Percentiles rank a stretch among this genome's conserved stretches.
Evolutionary conservation across 2,113 vertebrate species (phyloP).

Genomic region (Monarcha castaneiventris): DNA sequence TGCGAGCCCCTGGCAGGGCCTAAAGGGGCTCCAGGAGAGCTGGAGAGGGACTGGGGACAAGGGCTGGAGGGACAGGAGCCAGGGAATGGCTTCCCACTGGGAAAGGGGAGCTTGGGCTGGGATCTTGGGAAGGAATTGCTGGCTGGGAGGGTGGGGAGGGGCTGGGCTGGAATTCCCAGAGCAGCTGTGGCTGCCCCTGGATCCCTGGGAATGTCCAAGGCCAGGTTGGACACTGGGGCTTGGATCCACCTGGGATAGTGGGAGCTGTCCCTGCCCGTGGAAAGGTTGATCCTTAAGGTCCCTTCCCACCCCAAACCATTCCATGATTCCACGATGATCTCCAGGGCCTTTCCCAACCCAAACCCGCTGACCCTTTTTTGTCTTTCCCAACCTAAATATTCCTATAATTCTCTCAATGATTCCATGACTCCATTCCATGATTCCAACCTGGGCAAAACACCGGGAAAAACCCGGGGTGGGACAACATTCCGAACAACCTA

Average conservation of each 20-base stretch:
- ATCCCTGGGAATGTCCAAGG: background rate
- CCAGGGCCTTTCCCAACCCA: background rate
- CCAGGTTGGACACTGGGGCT: background rate
- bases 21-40: background rate
- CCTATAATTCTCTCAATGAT: fast-evolving
- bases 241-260: fast-evolving
- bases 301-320: background rate
- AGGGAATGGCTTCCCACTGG: background rate
- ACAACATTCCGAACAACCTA: background rate
- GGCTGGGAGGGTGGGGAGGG: no score
- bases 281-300: background rate
- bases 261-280: background rate
- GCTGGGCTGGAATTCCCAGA: background rate
- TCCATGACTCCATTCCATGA: fast-evolving
- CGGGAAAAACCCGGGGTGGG: fast-evolving
- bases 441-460: fast-evolving
- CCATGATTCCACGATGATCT: background rate
- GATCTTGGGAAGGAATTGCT: background rate
- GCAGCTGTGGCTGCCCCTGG: background rate
- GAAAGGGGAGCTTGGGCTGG: background rate
- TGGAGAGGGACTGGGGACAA: background rate
- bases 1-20: no score
- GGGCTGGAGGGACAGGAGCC: fast-evolving
- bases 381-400: background rate
- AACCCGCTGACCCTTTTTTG: background rate